Evolutionary conservation across 2,113 vertebrate species (phyloP).

Genomic region (Menidia beryllina): DNA sequence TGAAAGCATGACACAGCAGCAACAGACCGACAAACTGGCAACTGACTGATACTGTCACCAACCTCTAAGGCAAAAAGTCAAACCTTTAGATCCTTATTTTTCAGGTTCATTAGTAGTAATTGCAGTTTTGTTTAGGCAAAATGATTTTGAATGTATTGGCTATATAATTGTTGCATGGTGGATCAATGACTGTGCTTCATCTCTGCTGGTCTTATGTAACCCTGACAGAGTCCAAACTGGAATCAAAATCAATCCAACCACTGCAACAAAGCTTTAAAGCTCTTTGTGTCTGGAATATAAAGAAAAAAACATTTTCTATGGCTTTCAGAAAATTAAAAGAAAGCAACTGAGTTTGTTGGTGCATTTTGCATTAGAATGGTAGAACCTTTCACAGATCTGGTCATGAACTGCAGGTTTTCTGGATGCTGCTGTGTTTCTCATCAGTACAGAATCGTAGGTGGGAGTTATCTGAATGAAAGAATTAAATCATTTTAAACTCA

Average conservation of each 20-base stretch:
- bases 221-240: constrained; percentile 28
- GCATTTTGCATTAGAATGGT: no score
- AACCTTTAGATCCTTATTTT: constrained; percentile 26
- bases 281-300: constrained; percentile 28
- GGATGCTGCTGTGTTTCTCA: no score
- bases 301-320: neutral
- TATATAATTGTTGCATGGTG: constrained; percentile 19
- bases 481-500: no score
- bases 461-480: no score
- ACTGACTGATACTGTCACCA: neutral
- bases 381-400: no score
- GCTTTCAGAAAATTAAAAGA: neutral
- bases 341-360: no score
- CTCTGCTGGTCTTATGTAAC: constrained; percentile 57
- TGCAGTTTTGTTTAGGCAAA: neutral
- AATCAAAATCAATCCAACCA: constrained; percentile 51
- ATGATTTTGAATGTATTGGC: constrained; percentile 17
- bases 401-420: no score
- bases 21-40: no score
- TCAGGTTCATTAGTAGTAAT: constrained; percentile 15
- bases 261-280: constrained; percentile 38
- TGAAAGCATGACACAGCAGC: constrained; percentile 16
- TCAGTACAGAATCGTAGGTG: no score
- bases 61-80: constrained; percentile 9
- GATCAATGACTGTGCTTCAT: constrained; percentile 54